A percentile compares a stretch with the other conserved stretches of the same genome.
These are phyloP conservation scores for Ectropis grisescens DNA, from an alignment of 1,140 invertebrate species.

Conservation along the genomic window DNA sequence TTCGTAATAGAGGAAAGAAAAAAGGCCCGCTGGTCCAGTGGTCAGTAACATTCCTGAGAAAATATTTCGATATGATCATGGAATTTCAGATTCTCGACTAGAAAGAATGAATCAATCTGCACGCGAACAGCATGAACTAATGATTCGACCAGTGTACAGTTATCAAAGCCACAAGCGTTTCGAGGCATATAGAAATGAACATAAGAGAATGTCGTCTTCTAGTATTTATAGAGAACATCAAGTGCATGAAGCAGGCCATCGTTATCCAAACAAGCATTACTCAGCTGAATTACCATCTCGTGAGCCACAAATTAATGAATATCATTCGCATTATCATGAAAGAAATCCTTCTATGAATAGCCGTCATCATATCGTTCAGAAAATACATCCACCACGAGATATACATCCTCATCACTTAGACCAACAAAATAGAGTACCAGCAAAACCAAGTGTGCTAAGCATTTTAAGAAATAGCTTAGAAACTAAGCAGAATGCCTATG, in stretches of 20 bases:
- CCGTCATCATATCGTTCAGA: constrained; percentile 59
- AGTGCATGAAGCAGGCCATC: constrained; percentile 23
- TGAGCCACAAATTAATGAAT: constrained; percentile 22
- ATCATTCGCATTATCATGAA: constrained; percentile 44
- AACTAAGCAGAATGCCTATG: constrained; percentile 72
- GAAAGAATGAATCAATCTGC: constrained; percentile 38
- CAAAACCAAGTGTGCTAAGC: constrained; percentile 77
- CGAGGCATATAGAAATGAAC: constrained; percentile 52
- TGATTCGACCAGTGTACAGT: constrained; percentile 54
- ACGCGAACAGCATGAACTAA: constrained; percentile 50
- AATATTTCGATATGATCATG: constrained; percentile 58
- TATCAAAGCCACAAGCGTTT: constrained; percentile 56
- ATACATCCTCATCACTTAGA: constrained; percentile 34
- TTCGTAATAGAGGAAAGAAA: constrained; percentile 59
- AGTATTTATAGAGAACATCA: constrained; percentile 32
- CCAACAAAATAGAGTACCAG: constrained; percentile 52
- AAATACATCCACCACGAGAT: constrained; percentile 48
- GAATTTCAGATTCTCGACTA: constrained; percentile 57
- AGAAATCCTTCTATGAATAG: constrained; percentile 50
- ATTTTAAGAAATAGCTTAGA: constrained; percentile 78
- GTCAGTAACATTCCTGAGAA: constrained; percentile 65
- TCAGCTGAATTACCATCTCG: constrained; percentile 24
- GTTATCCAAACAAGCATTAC: constrained; percentile 32
- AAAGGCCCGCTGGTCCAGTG: constrained; percentile 40
- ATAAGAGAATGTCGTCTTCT: constrained; percentile 28